Evolutionary conservation across 2,888 invertebrate species (phyloP), one percentile per base, ranked within the genome.

Genomic region (Pseudeuparius sepicola): DNA sequence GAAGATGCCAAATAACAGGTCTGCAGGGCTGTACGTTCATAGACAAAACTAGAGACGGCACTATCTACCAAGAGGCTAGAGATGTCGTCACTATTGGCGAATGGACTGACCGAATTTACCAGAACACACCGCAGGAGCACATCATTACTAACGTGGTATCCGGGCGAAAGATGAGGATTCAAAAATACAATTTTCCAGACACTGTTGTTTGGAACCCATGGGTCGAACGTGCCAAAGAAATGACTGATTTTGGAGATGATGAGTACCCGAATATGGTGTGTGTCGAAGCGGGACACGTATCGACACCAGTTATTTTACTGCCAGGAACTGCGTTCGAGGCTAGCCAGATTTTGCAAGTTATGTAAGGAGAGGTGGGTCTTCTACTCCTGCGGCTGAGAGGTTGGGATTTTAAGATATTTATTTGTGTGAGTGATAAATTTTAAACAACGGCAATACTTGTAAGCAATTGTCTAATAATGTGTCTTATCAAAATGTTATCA

Each of bases 161-260:
- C 45, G 87, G 88, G 1, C 71, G 89, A 41, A 88, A 88, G 67
- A 87, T 93, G 84, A 73, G 86, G 56, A 78, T 94, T 57, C 85
- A 86, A 63, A 93, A 93, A 65, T 86, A 86, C 63, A 92, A 93
- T 66, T 87, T 94, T 59, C 89, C 92, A 1, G 93, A 93, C 56
- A 90, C 92, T 67, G 94, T 94, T 45, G 77, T 94, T 45, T 96
- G 94, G 94, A 94, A 94, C 69, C 94, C 94, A 0, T 94, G 94
- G 94, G 68, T 80, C 45, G 90, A 92, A 53, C 85, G 84, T 61
- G 92, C 93, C 14, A 82, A 87, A 52, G 88, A 88, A 59, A 87
- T 93, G 67, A 72, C 78, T 2, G 94, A 94, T 65, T 90, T 94
- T 61, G 93, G 90, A n/a, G 90, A 93, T 63, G 90, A 92, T 55